These are phyloP conservation scores for Callyntrura sp. DNA, from an alignment of 2,888 invertebrate genomes.

Conservation along the genomic window DNA sequence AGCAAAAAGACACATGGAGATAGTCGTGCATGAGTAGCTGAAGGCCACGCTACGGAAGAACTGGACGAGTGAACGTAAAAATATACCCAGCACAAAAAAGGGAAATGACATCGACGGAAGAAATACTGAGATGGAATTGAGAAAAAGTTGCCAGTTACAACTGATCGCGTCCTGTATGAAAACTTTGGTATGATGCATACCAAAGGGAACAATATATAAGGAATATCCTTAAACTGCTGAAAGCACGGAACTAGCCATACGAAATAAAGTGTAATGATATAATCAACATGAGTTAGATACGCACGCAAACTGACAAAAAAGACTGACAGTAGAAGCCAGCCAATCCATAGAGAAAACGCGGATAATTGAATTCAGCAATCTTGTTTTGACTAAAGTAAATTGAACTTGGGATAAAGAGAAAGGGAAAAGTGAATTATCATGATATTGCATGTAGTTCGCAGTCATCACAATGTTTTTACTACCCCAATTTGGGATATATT, in stretches of 20 bases:
- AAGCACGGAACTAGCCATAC: background rate
- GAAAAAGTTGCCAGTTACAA: too few species aligned
- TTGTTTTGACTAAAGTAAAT: conserved; percentile 55
- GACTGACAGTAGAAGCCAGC: conserved; percentile 53
- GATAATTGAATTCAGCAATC: conserved; percentile 71
- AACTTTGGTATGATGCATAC: too few species aligned
- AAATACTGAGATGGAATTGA: too few species aligned
- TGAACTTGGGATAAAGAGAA: conserved; percentile 27
- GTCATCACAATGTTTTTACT: too few species aligned
- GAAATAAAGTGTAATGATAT: background rate
- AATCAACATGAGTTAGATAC: conserved; percentile 39
- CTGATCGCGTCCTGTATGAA: too few species aligned
- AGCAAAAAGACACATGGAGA: conserved; percentile 3
- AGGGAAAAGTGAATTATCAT: background rate
- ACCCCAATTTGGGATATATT: too few species aligned
- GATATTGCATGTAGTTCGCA: background rate
- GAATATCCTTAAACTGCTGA: conserved; percentile 5
- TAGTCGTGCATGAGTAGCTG: conserved; percentile 69
- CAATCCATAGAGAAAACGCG: conserved; percentile 43
- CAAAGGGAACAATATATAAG: too few species aligned
- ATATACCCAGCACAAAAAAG: conserved; percentile 2
- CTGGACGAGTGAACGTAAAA: conserved; percentile 42
- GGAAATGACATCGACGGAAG: conserved; percentile 30
- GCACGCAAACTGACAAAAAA: background rate
- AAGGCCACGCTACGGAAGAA: conserved; percentile 66